phyloP scores from a whole-genome alignment of 2,888 invertebrate genomes.

The Camponotus fellah region DNA sequence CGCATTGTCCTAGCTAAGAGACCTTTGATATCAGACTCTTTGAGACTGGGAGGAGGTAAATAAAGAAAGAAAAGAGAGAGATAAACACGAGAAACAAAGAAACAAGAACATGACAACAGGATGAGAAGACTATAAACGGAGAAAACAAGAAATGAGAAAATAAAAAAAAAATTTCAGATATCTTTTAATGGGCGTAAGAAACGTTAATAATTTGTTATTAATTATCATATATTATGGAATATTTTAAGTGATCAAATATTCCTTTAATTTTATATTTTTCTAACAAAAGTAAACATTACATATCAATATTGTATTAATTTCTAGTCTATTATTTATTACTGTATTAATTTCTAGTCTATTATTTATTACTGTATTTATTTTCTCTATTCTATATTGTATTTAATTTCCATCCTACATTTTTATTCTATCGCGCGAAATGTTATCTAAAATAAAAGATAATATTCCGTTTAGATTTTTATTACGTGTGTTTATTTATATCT shows the following conservation, averaged over 20 bases:
- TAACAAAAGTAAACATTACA: not conserved
- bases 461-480: conserved; percentile 1
- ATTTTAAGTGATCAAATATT: not conserved
- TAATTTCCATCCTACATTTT: not conserved
- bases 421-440: not conserved
- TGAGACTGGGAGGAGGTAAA: not conserved
- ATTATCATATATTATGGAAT: not conserved
- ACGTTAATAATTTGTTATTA: not conserved
- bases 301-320: not conserved
- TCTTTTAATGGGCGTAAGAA: not conserved
- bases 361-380: too few species aligned
- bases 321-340: too few species aligned
- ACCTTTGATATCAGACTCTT: conserved; percentile 13
- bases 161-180: not conserved
- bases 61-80: not conserved
- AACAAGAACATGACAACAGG: not conserved
- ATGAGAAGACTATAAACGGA: not conserved
- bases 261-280: not conserved
- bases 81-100: not conserved
- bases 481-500: not conserved
- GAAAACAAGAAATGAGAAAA: not conserved
- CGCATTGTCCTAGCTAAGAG: conserved; percentile 15
- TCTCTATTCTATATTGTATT: not conserved
- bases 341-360: too few species aligned
- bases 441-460: not conserved